These are phyloP conservation scores for Cantharis rufa DNA, from an alignment of 2,888 invertebrate genomes.

Conservation along the genomic window DNA sequence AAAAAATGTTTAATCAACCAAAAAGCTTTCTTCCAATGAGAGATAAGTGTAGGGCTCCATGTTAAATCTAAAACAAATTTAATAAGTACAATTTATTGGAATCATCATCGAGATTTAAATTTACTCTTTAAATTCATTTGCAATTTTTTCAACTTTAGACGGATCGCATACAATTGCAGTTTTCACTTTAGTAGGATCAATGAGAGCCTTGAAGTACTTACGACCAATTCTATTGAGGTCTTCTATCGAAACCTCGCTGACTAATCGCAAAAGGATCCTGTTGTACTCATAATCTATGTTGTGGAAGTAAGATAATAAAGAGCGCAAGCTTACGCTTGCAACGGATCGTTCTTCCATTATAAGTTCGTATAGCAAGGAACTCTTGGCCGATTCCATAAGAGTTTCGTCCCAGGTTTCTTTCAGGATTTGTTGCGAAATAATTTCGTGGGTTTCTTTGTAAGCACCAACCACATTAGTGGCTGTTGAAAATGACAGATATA, in stretches of 20 bases:
- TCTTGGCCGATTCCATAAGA: constrained; percentile 80
- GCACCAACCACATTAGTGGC: constrained; percentile 80
- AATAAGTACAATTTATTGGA: neutral
- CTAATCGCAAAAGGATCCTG: constrained; percentile 67
- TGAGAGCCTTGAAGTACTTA: constrained; percentile 72
- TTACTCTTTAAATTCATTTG: constrained; percentile 64
- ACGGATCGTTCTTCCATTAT: constrained; percentile 81
- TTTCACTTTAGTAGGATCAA: constrained; percentile 63
- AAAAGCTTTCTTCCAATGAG: constrained; percentile 67
- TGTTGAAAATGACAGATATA: constrained; percentile 74
- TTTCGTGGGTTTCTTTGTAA: constrained; percentile 75
- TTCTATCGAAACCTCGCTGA: constrained; percentile 67
- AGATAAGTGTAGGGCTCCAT: constrained; percentile 63
- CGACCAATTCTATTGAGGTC: constrained; percentile 70
- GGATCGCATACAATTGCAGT: constrained; percentile 81
- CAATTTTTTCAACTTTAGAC: constrained; percentile 70
- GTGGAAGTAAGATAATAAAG: constrained; percentile 74
- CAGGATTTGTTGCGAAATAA: constrained; percentile 69
- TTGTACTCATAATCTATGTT: constrained; percentile 69
- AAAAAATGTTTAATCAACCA: constrained; percentile 57
- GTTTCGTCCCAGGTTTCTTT: constrained; percentile 71
- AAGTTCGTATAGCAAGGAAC: constrained; percentile 84
- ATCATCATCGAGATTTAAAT: neutral
- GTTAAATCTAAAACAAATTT: constrained; percentile 60
- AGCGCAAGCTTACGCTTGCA: constrained; percentile 71